Evolutionary conservation across 2,797 vertebrate genomes (phyloP).

Genomic region (Lacerta bilineata): DNA sequence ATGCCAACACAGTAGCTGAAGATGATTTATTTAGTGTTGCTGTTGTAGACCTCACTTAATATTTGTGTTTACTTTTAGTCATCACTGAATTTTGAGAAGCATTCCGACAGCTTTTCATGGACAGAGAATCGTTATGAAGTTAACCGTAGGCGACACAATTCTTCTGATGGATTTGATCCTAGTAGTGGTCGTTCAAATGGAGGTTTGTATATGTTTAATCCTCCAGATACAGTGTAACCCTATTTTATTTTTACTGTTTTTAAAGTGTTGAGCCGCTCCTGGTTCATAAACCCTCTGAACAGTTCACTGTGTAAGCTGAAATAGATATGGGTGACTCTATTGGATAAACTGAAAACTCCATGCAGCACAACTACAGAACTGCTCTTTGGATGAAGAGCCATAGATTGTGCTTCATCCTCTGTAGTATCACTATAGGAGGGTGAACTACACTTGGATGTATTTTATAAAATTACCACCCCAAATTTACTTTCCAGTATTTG

Average conservation of each 20-base stretch:
- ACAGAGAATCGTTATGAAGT: constrained; percentile 78
- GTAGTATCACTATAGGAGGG: too few species aligned
- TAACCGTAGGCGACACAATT: constrained; percentile 81
- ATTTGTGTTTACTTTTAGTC: constrained; percentile 73
- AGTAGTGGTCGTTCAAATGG: constrained; percentile 73
- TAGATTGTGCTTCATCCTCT: background rate
- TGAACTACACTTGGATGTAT: too few species aligned
- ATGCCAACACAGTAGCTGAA: background rate
- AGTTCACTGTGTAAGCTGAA: background rate
- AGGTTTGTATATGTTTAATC: constrained; percentile 68
- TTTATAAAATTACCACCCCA: background rate
- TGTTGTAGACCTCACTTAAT: constrained; percentile 7
- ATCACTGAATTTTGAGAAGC: constrained; percentile 81
- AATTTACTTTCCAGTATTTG: background rate
- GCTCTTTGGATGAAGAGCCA: background rate
- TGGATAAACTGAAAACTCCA: background rate
- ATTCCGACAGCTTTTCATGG: constrained; percentile 76
- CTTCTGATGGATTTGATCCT: constrained; percentile 81
- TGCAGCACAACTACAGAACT: background rate
- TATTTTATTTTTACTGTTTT: background rate
- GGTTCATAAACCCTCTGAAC: background rate
- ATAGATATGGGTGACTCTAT: background rate
- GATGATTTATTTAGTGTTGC: background rate
- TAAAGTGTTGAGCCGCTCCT: background rate
- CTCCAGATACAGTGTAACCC: background rate